phyloP scores from a whole-genome alignment of 2,888 invertebrate species.

The Acleris cristana region DNA sequence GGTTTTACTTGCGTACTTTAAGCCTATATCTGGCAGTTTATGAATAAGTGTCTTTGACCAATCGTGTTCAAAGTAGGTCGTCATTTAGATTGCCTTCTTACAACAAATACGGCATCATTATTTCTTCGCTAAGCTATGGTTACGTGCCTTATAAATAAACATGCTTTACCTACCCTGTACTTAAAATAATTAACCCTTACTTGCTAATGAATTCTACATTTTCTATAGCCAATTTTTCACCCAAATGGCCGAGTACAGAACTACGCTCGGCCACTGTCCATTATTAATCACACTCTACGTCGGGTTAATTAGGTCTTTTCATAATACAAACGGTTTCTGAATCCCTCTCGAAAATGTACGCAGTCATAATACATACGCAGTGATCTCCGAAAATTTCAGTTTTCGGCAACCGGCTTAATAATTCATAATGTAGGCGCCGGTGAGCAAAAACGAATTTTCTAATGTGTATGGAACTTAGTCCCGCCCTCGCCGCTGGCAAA shows the following conservation, averaged over 20 bases:
- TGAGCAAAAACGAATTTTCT: slow-evolving; percentile 80
- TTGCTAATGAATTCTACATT: slow-evolving; percentile 1
- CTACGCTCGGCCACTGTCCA: slow-evolving; percentile 50
- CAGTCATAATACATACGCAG: slow-evolving; percentile 72
- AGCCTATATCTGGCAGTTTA: no score
- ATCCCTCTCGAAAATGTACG: slow-evolving; percentile 73
- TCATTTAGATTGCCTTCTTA: no score
- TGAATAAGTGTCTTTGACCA: no score
- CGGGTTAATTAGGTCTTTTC: slow-evolving; percentile 79
- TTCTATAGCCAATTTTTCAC: slow-evolving; percentile 30
- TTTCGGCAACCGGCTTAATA: slow-evolving; percentile 73
- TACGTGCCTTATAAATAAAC: slow-evolving; percentile 36
- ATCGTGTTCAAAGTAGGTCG: no score
- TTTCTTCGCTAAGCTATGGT: no score
- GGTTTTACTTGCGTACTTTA: no score
- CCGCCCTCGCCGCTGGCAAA: slow-evolving; percentile 67
- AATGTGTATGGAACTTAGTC: slow-evolving; percentile 82
- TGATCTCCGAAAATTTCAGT: slow-evolving; percentile 80
- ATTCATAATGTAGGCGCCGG: slow-evolving; percentile 60
- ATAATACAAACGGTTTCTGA: slow-evolving; percentile 77
- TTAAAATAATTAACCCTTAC: not conserved
- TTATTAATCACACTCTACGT: slow-evolving; percentile 59
- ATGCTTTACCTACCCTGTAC: not conserved
- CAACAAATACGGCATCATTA: no score
- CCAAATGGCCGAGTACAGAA: slow-evolving; percentile 48